Evolutionary conservation across 2,113 vertebrate species (phyloP).

Genomic region (Peromyscus maniculatus): DNA sequence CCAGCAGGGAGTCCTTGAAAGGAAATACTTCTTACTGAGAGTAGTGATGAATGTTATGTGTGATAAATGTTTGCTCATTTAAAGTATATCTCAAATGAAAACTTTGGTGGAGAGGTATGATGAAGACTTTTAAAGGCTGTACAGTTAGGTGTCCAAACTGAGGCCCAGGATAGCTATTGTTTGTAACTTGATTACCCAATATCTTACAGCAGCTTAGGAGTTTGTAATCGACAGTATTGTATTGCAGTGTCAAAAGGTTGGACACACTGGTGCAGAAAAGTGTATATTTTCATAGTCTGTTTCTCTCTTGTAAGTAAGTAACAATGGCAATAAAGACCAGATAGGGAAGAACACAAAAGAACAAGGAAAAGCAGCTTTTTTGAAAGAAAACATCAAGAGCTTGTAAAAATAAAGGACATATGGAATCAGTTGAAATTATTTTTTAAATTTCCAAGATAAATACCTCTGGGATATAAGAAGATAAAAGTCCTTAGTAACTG

Average conservation of each 20-base stretch:
- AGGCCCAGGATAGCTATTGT: background rate
- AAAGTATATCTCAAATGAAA: slow-evolving; percentile 1
- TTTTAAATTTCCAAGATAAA: background rate
- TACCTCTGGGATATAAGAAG: background rate
- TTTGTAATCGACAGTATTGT: background rate
- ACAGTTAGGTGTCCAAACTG: background rate
- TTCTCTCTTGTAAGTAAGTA: background rate
- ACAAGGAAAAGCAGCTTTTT: background rate
- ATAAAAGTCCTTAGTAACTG: background rate
- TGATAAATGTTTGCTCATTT: background rate
- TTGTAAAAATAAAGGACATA: slow-evolving; percentile 3
- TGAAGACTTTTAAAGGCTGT: background rate
- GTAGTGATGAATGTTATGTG: background rate
- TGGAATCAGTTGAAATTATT: slow-evolving; percentile 19
- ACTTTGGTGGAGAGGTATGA: background rate
- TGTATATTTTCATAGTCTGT: background rate
- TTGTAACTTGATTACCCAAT: too few relatives aligned
- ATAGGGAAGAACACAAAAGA: background rate
- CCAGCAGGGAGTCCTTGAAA: background rate
- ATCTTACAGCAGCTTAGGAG: background rate
- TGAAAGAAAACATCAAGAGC: background rate
- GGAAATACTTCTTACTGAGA: background rate
- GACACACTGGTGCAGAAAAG: background rate
- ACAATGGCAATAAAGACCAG: background rate
- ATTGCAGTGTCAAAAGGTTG: background rate